phyloP scores from a whole-genome alignment of 2,888 invertebrate genomes.

The Drosophila eohydei region DNA sequence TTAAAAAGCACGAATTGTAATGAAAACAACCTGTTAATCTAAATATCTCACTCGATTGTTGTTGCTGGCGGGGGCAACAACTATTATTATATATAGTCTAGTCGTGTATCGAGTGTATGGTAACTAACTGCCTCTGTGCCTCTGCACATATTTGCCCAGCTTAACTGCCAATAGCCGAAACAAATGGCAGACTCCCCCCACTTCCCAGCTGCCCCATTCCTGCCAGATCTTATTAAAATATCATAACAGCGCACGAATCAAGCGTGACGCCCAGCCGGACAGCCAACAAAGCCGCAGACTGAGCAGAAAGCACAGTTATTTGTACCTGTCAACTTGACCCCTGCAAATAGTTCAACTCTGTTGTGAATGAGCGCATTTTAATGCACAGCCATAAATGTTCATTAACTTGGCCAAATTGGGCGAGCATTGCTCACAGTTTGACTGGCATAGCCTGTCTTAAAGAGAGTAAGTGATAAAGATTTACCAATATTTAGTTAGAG shows the following conservation, averaged over 20 bases:
- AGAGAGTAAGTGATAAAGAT: neutral
- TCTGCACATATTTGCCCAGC: slow-evolving; percentile 56
- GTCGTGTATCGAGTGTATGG: slow-evolving; percentile 70
- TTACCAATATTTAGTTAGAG: neutral
- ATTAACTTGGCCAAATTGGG: slow-evolving; percentile 13
- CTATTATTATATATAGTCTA: slow-evolving; percentile 82
- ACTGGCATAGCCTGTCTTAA: neutral
- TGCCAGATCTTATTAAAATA: slow-evolving; percentile 82
- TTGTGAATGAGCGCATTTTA: slow-evolving; percentile 47
- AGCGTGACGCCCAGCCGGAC: slow-evolving; percentile 46
- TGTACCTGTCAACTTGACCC: slow-evolving; percentile 81
- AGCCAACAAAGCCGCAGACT: slow-evolving; percentile 20
- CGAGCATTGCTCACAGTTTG: neutral
- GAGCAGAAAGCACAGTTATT: slow-evolving; percentile 58
- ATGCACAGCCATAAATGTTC: slow-evolving; percentile 48
- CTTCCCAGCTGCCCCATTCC: slow-evolving; percentile 16
- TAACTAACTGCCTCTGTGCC: slow-evolving; percentile 55
- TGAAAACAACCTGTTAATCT: slow-evolving; percentile 84
- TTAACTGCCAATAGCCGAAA: slow-evolving; percentile 62
- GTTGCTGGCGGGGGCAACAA: slow-evolving; percentile 54
- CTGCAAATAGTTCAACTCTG: slow-evolving; percentile 65
- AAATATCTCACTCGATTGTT: slow-evolving; percentile 83
- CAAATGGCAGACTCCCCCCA: slow-evolving; percentile 61
- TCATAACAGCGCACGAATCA: slow-evolving; percentile 76
- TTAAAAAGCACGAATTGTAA: slow-evolving; percentile 82